A percentile compares a stretch with the other conserved stretches of the same genome.
Evolutionary conservation across 2,113 vertebrate species (phyloP).

Genomic region (Propithecus coquereli): DNA sequence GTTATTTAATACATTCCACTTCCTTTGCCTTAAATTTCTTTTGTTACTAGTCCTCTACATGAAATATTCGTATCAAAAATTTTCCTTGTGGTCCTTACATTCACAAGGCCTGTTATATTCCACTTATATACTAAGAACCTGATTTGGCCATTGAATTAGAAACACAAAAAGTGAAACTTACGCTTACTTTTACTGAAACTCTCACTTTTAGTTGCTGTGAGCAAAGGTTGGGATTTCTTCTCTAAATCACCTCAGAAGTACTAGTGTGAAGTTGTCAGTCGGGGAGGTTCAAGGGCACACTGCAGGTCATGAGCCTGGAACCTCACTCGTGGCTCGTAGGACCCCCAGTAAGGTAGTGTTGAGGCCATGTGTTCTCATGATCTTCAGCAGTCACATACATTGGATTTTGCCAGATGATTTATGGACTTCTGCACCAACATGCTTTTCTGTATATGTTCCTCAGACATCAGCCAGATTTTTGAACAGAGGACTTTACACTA

Average conservation of each 20-base stretch:
- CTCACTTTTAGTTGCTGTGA: slow-evolving; percentile 8
- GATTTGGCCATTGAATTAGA: background rate
- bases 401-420: background rate
- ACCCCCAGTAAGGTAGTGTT: background rate
- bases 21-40: background rate
- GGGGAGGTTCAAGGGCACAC: background rate
- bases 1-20: background rate
- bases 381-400: background rate
- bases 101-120: background rate
- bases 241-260: background rate
- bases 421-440: background rate
- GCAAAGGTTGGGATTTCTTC: background rate
- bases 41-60: background rate
- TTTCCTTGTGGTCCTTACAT: background rate
- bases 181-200: background rate
- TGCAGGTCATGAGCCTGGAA: background rate
- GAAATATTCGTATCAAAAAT: background rate
- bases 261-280: background rate
- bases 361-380: background rate
- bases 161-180: background rate
- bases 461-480: background rate
- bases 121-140: background rate
- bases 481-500: background rate
- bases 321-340: background rate
- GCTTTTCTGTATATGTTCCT: background rate